phyloP scores from a whole-genome alignment of 2,113 vertebrate species.

The Speoplatyrhinus poulsoni region DNA sequence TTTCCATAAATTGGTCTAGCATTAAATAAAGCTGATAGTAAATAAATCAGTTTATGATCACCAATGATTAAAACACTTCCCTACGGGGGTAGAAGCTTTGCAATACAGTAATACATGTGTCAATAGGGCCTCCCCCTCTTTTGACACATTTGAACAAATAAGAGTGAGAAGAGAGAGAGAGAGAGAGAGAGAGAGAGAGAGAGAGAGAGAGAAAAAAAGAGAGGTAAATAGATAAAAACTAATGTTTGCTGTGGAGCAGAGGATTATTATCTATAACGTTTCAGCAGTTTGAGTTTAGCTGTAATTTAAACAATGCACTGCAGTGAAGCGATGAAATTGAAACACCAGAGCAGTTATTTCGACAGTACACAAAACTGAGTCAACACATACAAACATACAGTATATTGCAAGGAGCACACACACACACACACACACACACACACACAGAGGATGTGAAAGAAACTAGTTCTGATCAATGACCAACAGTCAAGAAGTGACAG shows the following conservation, averaged over 20 bases:
- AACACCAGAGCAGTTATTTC: not conserved
- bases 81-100: too few species aligned
- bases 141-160: too few species aligned
- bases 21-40: too few species aligned
- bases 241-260: too few species aligned
- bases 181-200: not conserved
- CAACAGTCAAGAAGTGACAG: slow-evolving; percentile 4
- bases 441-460: not conserved
- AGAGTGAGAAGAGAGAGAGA: not conserved
- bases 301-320: not conserved
- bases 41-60: too few species aligned
- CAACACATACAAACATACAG: not conserved
- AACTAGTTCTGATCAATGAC: slow-evolving; percentile 32
- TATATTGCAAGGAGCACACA: not conserved
- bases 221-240: too few species aligned
- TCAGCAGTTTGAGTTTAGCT: not conserved
- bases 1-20: too few species aligned
- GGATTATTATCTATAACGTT: not conserved
- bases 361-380: not conserved
- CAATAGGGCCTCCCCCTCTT: too few species aligned
- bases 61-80: too few species aligned
- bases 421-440: not conserved
- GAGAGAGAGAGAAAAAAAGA: not conserved
- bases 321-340: not conserved
- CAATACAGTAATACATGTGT: too few species aligned